Base-by-base conservation (phyloP, 2,797 vertebrate genomes). In the Channa striata region DNA sequence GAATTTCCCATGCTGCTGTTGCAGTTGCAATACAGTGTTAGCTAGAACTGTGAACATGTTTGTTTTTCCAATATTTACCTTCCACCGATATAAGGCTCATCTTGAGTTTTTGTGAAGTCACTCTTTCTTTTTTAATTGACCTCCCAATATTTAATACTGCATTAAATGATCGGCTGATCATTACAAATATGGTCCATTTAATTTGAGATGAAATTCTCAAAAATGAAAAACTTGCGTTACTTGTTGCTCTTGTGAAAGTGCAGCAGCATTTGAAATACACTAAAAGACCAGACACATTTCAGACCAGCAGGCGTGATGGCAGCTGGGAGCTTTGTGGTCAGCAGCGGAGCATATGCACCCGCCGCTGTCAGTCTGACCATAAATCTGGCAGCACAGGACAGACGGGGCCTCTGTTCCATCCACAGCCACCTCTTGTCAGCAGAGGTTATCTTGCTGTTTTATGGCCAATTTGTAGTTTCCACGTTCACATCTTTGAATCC, bases 21-120 rank as follows among this genome's bases (percentile, higher is more conserved):
- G 64, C 59, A 60, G 46, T 44, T 71, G 73, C 73, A 76, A 54
- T 80, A 57, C 75, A 74, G 84, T 80, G 69, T 86, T 87, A 70
- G 44, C 40, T 60, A 64, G 57, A 77, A 77, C 87, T 86, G 81
- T 84, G 78, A 84, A 81, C 83, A 61, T 57, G 43, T 74, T 68
- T 73, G 68, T 37, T 77, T 73, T 68, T 67, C 40, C 17, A 36
- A 67, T 60, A 48, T 36, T 64, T 72, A 80, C 58, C 68, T 83
- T 46, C 83, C 71, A 78, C 14, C 8, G 13, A 30, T 10, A 20
- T 20, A 16, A n/a, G 42, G 39, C 37, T 48, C 17, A 43, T 33
- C 3, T 36, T 56, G 11, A 2, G 0, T 11, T 25, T 58, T 50
- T 46, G 3, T 30, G 25, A 40, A 30, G 16, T 20, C 25, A 25